Evolutionary conservation across 2,797 vertebrate genomes (phyloP).

Genomic region (Galago senegalensis): DNA sequence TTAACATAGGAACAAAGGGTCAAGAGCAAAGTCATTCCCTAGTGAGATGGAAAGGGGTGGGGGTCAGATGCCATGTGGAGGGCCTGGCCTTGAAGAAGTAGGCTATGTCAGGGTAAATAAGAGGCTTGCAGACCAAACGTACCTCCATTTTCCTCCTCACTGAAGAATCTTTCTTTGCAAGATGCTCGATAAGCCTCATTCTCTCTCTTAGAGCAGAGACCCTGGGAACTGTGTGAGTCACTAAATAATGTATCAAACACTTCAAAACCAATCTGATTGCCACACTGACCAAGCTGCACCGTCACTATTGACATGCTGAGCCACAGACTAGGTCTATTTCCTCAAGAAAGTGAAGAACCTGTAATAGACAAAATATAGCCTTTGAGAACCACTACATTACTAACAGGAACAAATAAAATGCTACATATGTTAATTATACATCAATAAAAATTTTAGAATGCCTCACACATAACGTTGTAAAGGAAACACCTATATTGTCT

Average conservation of each 20-base stretch:
- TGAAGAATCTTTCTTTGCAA: conserved; percentile 95
- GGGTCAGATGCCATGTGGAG: neutral
- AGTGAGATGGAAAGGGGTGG: neutral
- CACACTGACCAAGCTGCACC: conserved; percentile 98
- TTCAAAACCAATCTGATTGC: conserved; percentile 96
- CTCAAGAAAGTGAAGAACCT: conserved; percentile 67
- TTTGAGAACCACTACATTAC: conserved; percentile 49
- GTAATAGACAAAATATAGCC: conserved; percentile 54
- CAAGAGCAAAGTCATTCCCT: conserved; percentile 12
- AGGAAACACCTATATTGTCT: conserved; percentile 14
- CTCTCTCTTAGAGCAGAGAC: conserved; percentile 88
- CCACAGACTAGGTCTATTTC: conserved; percentile 31
- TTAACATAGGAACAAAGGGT: conserved; percentile 25
- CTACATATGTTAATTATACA: neutral
- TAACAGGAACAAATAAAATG: conserved; percentile 52
- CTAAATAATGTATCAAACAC: conserved; percentile 92
- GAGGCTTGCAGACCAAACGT: conserved; percentile 27
- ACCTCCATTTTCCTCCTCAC: conserved; percentile 91
- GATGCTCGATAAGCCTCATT: conserved; percentile 89
- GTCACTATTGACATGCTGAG: conserved; percentile 94
- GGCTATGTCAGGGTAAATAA: neutral
- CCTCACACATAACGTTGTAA: neutral
- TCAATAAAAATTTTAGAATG: conserved; percentile 56
- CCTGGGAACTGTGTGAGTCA: conserved; percentile 88
- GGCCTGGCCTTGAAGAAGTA: neutral